A percentile compares a stretch with the other conserved stretches of the same genome.
These are phyloP conservation scores for Zaprionus kolodkinae DNA, from an alignment of 1,140 invertebrate species.

Conservation along the genomic window DNA sequence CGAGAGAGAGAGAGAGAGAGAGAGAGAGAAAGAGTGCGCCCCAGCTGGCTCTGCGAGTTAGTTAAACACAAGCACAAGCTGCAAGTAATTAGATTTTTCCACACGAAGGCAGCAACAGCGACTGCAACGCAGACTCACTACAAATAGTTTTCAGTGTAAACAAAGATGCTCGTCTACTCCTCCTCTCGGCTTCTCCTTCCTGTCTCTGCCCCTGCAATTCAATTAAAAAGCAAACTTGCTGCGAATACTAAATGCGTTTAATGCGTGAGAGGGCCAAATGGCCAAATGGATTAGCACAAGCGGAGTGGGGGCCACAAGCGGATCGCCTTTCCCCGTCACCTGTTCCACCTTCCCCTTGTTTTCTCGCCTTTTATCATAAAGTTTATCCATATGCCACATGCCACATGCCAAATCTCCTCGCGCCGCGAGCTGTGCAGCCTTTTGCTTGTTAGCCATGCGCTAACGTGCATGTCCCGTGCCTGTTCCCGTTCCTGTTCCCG, in stretches of 20 bases:
- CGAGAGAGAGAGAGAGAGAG: neutral
- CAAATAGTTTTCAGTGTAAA: conserved; percentile 78
- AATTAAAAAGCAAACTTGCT: conserved; percentile 66
- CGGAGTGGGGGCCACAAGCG: neutral
- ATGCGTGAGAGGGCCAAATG: conserved; percentile 67
- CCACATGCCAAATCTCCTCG: conserved; percentile 62
- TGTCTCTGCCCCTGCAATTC: conserved; percentile 65
- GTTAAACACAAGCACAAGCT: conserved; percentile 66
- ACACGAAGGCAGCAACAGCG: conserved; percentile 46
- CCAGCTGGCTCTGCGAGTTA: conserved; percentile 58
- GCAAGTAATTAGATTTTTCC: conserved; percentile 81
- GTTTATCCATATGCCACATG: conserved; percentile 63
- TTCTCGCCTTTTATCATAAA: conserved; percentile 59
- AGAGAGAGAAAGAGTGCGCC: conserved; percentile 10
- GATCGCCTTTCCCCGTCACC: conserved; percentile 29
- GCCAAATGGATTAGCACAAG: conserved; percentile 73
- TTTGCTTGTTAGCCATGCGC: conserved; percentile 44
- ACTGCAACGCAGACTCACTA: conserved; percentile 31
- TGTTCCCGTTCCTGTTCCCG: conserved; percentile 4
- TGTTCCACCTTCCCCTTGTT: neutral
- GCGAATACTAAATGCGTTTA: conserved; percentile 75
- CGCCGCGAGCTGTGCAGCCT: conserved; percentile 38
- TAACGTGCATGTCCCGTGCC: conserved; percentile 12
- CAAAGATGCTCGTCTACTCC: conserved; percentile 60
- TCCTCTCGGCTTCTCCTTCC: too few species aligned